These are phyloP conservation scores for Hermaeophaga mercurialis DNA, from an alignment of 2,888 invertebrate species.

Conservation along the genomic window DNA sequence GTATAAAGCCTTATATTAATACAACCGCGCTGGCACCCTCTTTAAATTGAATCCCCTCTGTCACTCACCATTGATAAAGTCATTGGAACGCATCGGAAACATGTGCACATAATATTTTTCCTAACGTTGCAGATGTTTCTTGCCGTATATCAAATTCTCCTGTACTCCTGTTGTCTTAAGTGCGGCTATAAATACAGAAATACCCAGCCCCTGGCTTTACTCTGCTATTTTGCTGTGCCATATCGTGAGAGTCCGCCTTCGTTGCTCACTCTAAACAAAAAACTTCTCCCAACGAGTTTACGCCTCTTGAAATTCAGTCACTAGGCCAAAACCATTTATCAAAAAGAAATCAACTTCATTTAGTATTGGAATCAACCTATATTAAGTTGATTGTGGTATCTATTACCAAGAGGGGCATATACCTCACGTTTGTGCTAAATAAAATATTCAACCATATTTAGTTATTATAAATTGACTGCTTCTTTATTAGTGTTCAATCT, in stretches of 20 bases:
- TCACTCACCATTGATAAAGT: slow-evolving; percentile 29
- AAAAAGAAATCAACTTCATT: too few species aligned
- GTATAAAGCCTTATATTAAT: slow-evolving; percentile 9
- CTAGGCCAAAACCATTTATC: slow-evolving; percentile 2
- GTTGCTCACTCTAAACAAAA: slow-evolving; percentile 15
- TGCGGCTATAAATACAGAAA: slow-evolving; percentile 48
- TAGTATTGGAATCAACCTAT: too few species aligned
- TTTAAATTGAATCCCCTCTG: slow-evolving; percentile 16
- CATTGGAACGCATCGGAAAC: slow-evolving; percentile 31
- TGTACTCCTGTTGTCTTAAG: slow-evolving; percentile 49
- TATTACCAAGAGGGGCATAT: too few species aligned
- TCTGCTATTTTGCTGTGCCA: not conserved
- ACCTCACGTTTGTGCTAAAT: too few species aligned
- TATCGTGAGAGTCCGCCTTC: not conserved
- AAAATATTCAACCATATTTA: too few species aligned
- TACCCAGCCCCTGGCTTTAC: slow-evolving; percentile 27
- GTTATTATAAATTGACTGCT: too few species aligned
- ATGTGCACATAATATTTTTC: slow-evolving; percentile 44
- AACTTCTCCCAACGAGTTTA: slow-evolving; percentile 25
- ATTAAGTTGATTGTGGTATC: too few species aligned
- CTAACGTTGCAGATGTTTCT: slow-evolving; percentile 49
- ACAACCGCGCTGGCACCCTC: slow-evolving; percentile 3
- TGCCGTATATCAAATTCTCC: slow-evolving; percentile 43
- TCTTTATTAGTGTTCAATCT: too few species aligned
- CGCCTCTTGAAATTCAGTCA: slow-evolving; percentile 26